These are phyloP conservation scores for Cerastoderma edule DNA, from an alignment of 2,888 invertebrate genomes.

Conservation along the genomic window DNA sequence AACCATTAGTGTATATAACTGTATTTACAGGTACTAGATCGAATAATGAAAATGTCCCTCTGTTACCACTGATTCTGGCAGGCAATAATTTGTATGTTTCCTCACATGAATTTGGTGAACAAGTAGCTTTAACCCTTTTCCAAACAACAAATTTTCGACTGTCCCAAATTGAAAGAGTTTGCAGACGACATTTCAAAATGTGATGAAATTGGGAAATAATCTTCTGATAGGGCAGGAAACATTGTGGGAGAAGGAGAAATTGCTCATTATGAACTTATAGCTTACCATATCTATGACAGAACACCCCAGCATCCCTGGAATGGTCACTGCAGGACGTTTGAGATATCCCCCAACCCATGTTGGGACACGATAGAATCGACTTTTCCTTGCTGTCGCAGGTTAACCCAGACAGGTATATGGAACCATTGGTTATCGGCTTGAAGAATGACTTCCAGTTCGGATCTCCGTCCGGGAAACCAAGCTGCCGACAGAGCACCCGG, in stretches of 20 bases:
- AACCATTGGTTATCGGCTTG: slow-evolving; percentile 58
- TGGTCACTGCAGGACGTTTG: slow-evolving; percentile 65
- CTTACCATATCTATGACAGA: slow-evolving; percentile 71
- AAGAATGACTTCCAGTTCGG: slow-evolving; percentile 53
- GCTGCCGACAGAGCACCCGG: slow-evolving; percentile 69
- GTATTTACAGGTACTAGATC: no score
- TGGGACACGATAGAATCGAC: slow-evolving; percentile 66
- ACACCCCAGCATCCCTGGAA: slow-evolving; percentile 68
- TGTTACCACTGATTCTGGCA: no score
- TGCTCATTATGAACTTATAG: slow-evolving; percentile 3
- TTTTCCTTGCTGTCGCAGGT: slow-evolving; percentile 64
- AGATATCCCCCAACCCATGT: slow-evolving; percentile 64
- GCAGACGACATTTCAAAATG: no score
- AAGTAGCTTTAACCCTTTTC: no score
- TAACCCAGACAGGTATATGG: slow-evolving; percentile 68
- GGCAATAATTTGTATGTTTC: no score
- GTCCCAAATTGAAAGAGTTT: no score
- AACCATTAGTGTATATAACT: no score
- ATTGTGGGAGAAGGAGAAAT: neutral
- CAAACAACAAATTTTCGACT: no score
- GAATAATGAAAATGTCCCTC: no score
- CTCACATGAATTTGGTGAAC: no score
- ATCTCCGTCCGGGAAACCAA: slow-evolving; percentile 71
- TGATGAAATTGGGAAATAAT: no score
- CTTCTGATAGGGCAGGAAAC: no score